phyloP scores from a whole-genome alignment of 2,113 vertebrate genomes.

The Bothrops jararaca region DNA sequence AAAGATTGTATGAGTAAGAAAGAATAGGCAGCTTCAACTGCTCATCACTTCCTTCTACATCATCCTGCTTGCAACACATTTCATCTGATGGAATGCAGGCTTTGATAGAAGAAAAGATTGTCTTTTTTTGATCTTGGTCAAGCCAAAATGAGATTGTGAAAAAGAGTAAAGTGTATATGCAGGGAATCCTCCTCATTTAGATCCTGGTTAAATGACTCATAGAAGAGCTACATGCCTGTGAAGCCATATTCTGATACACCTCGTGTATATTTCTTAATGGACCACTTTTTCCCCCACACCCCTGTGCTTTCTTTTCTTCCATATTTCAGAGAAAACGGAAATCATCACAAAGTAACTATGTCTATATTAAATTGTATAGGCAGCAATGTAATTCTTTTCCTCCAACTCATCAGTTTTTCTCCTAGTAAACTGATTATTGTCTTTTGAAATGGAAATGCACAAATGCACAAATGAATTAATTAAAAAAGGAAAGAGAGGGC shows the following conservation, averaged over 20 bases:
- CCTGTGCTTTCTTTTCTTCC: not conserved
- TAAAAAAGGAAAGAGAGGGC: not conserved
- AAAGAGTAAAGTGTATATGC: not conserved
- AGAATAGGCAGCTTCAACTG: not conserved
- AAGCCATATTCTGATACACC: not conserved
- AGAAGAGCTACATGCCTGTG: not conserved
- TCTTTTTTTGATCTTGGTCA: not conserved
- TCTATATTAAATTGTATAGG: not conserved
- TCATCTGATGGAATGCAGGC: not conserved
- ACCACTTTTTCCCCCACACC: not conserved
- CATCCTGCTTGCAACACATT: not conserved
- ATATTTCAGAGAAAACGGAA: not conserved
- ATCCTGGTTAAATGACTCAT: not conserved
- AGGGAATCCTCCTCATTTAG: not conserved
- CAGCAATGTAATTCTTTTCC: not conserved
- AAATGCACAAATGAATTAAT: not conserved
- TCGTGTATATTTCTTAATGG: not conserved
- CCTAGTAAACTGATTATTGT: not conserved
- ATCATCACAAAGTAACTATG: not conserved
- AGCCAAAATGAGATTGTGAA: not conserved
- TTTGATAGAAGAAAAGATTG: not conserved
- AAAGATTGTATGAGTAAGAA: not conserved
- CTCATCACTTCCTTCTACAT: not conserved
- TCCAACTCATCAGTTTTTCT: not conserved
- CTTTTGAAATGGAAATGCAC: not conserved